Evolutionary conservation across 2,888 invertebrate genomes (phyloP), one percentile per base, ranked within the genome.

Genomic region (Pseudanteris insignis): DNA sequence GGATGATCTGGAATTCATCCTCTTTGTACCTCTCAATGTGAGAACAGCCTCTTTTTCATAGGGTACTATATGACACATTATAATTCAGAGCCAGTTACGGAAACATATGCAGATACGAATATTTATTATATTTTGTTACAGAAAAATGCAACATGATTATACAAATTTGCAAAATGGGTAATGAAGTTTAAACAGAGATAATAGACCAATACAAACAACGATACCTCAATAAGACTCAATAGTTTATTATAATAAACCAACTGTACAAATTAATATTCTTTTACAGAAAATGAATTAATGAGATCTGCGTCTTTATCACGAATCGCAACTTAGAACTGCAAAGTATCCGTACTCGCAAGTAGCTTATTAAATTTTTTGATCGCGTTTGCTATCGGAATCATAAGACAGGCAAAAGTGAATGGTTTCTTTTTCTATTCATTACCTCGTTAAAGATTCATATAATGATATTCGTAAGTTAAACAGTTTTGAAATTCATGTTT

Each of bases 71-170:
- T 69, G 70, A 65, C 67, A 67, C 69, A 67, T 70, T 18, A 70
- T 72, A 70, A 72, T 75, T 75, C 73, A 69, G 69, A 77, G 71
- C 69, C 74, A 73, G 72, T 72, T 70, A 68, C 69, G 71, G 67
- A 69, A 72, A 60, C 51, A 68, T 68, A 76, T 72, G 73, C 75
- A 75, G 61, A 70, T 75, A 77, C 73, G 75, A 72, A 77, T 77
- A 78, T 79, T 79, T 79, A n/a, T n/a, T n/a, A 78, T 79, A 79
- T 79, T 79, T 79, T 79, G 79, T 79, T 79, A 79, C 79, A 79
- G 79, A 75, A 75, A 68, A 58, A 69, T 26, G 26, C 47, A 55
- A 30, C 40, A 46, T 34, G 40, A 24, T 24, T 15, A 72, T 65
- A 67, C 57, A 54, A 59, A 66, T 67, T 53, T 33, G 29, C 29